Evolutionary conservation across 2,797 vertebrate genomes (phyloP).

Genomic region (Typhlichthys eigenmanni): DNA sequence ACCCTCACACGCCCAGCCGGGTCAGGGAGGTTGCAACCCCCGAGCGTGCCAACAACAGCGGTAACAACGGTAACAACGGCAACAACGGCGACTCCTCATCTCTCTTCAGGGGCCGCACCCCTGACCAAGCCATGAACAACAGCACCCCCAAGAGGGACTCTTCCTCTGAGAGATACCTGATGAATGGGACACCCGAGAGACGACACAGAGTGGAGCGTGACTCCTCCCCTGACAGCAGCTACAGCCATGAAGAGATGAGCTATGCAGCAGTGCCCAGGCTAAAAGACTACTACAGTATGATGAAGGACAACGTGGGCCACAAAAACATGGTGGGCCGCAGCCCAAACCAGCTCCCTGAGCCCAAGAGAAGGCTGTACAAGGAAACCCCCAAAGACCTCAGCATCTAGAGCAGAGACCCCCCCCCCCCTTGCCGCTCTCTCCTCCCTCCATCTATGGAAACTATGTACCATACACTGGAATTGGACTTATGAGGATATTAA

Average conservation of each 20-base stretch:
- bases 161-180: constrained; percentile 74
- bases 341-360: constrained; percentile 81
- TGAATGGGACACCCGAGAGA: constrained; percentile 73
- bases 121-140: constrained; percentile 80
- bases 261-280: constrained; percentile 75
- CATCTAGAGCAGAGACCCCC: constrained; percentile 79
- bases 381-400: constrained; percentile 98
- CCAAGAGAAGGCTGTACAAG: constrained; percentile 89
- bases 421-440: constrained; percentile 49
- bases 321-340: constrained; percentile 60
- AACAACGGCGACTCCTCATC: constrained; percentile 49
- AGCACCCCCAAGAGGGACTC: constrained; percentile 79
- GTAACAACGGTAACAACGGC: constrained; percentile 48
- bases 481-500: constrained; percentile 67
- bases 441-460: constrained; percentile 57
- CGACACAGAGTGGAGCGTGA: constrained; percentile 67
- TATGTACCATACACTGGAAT: constrained; percentile 75
- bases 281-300: constrained; percentile 81
- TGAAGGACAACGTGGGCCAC: constrained; percentile 74
- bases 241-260: constrained; percentile 76
- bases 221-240: constrained; percentile 79
- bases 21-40: constrained; percentile 64
- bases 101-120: constrained; percentile 72
- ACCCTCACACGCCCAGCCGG: constrained; percentile 62
- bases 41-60: constrained; percentile 63